Evolutionary conservation across 2,888 invertebrate species (phyloP), one percentile per base, ranked within the genome.

Genomic region (Thysanoteuthis rhombus): DNA sequence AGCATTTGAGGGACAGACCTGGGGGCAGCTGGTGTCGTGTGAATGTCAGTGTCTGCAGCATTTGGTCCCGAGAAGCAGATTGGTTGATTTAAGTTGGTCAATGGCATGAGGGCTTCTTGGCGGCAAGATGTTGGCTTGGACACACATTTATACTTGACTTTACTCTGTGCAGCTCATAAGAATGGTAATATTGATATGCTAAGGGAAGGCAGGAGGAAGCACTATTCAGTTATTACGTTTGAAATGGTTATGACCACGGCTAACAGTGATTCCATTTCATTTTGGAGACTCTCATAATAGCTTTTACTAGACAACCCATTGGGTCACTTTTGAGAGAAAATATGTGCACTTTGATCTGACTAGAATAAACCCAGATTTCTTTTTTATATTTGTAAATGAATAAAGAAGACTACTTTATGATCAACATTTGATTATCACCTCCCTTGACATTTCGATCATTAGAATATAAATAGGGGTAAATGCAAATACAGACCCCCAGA

Each of bases 1-100:
- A 75, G 75, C 75, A 75, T 75, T 75, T n/a, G n/a, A n/a, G 75
- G n/a, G 75, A 75, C 75, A 75, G 75, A 75, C 75, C n/a, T 75
- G 75, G n/a, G 75, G n/a, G 10, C n/a, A 75, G 75, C n/a, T 75
- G n/a, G 75, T n/a, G 75, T n/a, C 4, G 75, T 75, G 75, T n/a
- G 32, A n/a, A 75, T 10, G 75, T 75, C n/a, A 19, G 75, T 75
- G 75, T 36, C 75, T 12, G n/a, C 75, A 36, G n/a, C 75, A 75
- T 75, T 75, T 75, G 12, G n/a, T n/a, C 75, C n/a, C n/a, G 12
- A 4, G 75, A 75, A 75, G 75, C 75, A n/a, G 75, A 75, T 75
- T 36, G 75, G 16, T 75, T 75, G 75, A 75, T 75, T 75, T 16
- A 12, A 16, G 12, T n/a, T 75, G 28, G n/a, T 75, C 75, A 75